Percentiles rank a stretch among this genome's conserved stretches.
Evolutionary conservation across 2,113 vertebrate species (phyloP).

Genomic region (Setophaga coronata): DNA sequence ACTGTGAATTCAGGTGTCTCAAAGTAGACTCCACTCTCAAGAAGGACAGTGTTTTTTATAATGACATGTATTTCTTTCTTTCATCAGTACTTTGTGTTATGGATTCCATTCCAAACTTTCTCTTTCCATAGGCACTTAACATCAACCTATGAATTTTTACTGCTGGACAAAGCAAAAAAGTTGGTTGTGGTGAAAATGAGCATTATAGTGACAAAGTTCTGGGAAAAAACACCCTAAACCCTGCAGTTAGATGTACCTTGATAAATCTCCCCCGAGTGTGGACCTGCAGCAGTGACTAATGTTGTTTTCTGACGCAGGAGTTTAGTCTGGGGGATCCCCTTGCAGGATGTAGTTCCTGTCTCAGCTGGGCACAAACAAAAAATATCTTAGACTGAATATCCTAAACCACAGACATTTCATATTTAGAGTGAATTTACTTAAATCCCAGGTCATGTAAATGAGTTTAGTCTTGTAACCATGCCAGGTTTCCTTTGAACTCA

Average conservation of each 20-base stretch:
- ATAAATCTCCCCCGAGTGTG: neutral
- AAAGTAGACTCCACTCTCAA: neutral
- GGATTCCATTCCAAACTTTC: neutral
- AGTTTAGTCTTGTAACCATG: neutral
- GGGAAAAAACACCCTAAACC: neutral
- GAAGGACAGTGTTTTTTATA: neutral
- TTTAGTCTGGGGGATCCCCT: neutral
- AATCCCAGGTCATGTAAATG: neutral
- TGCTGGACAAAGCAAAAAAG: neutral
- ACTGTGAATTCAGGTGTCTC: neutral
- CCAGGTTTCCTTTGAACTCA: neutral
- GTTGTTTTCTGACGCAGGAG: neutral
- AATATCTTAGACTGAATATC: neutral
- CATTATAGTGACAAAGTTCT: neutral
- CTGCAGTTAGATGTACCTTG: neutral
- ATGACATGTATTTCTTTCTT: neutral
- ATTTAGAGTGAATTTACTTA: neutral
- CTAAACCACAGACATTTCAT: neutral
- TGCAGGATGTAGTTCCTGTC: neutral
- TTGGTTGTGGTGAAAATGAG: neutral
- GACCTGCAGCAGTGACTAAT: neutral
- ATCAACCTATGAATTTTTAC: neutral
- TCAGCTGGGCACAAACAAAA: neutral
- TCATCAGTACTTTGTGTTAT: neutral
- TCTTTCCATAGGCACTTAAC: neutral